These are phyloP conservation scores for Rotaria magnacalcarata DNA, from an alignment of 2,888 invertebrate species.

Conservation along the genomic window DNA sequence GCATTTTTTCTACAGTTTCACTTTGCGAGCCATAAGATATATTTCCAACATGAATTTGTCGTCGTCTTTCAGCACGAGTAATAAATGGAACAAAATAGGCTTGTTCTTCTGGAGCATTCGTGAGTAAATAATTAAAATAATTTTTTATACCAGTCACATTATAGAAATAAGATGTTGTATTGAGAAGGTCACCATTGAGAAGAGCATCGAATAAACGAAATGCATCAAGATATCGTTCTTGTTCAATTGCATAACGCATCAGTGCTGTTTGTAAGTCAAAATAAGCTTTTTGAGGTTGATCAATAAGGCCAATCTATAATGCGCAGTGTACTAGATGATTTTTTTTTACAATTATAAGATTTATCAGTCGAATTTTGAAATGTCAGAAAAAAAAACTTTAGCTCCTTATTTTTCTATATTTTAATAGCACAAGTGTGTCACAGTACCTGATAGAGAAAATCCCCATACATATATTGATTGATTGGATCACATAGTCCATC, in stretches of 20 bases:
- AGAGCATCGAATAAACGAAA: conserved; percentile 47
- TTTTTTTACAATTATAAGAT: neutral
- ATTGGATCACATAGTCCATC: conserved; percentile 56
- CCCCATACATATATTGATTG: neutral
- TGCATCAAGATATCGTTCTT: conserved; percentile 24
- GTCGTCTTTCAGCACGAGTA: conserved; percentile 63
- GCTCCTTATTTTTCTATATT: too few relatives aligned
- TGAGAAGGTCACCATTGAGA: conserved; percentile 54
- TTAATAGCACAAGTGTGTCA: too few relatives aligned
- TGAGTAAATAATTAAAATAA: conserved; percentile 55
- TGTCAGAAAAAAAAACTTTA: too few relatives aligned
- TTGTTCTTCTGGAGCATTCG: conserved; percentile 50
- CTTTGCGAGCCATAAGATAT: conserved; percentile 64
- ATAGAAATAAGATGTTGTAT: conserved; percentile 53
- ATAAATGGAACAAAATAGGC: conserved; percentile 54
- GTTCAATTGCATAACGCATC: neutral
- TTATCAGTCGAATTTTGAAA: too few relatives aligned
- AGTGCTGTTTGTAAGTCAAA: conserved; percentile 1
- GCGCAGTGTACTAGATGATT: neutral
- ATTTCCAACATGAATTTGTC: conserved; percentile 78
- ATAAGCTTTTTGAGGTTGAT: neutral
- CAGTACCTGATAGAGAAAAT: conserved; percentile 12
- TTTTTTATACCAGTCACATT: conserved; percentile 54
- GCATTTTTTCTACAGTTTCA: conserved; percentile 67
- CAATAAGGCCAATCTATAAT: conserved; percentile 13